These are phyloP conservation scores for Rhodeus uyekii DNA, from an alignment of 2,797 vertebrate genomes.

Conservation along the genomic window DNA sequence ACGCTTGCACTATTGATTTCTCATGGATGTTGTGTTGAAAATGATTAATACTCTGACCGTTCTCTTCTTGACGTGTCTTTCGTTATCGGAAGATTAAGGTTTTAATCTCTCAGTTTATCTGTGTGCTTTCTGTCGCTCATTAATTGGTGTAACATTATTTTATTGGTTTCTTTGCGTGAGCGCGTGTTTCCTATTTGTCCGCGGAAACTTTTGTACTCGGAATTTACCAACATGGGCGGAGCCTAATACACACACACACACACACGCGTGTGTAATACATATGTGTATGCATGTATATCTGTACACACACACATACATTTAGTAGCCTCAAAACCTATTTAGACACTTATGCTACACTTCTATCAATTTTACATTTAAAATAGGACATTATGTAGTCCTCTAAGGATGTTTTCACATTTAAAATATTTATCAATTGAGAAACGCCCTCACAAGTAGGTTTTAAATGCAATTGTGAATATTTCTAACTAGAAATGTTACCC, in stretches of 20 bases:
- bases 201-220: conserved; percentile 23
- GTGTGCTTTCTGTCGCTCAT: neutral
- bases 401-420: neutral
- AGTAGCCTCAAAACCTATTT: neutral
- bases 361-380: neutral
- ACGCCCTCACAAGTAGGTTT: neutral
- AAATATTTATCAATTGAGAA: too few species aligned
- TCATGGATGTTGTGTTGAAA: neutral
- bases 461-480: neutral
- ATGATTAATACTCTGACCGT: neutral
- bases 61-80: neutral
- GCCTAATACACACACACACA: neutral
- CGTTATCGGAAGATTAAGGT: neutral
- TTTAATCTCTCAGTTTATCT: neutral
- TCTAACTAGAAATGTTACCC: neutral
- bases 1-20: conserved; percentile 4
- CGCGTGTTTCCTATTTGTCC: conserved; percentile 14
- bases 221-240: conserved; percentile 4
- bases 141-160: neutral
- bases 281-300: too few species aligned
- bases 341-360: neutral
- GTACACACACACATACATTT: rapidly evolving
- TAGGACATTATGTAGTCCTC: neutral
- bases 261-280: too few species aligned
- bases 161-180: neutral